Base-by-base conservation (phyloP, 2,888 invertebrate species). In the Tachina lurida region DNA sequence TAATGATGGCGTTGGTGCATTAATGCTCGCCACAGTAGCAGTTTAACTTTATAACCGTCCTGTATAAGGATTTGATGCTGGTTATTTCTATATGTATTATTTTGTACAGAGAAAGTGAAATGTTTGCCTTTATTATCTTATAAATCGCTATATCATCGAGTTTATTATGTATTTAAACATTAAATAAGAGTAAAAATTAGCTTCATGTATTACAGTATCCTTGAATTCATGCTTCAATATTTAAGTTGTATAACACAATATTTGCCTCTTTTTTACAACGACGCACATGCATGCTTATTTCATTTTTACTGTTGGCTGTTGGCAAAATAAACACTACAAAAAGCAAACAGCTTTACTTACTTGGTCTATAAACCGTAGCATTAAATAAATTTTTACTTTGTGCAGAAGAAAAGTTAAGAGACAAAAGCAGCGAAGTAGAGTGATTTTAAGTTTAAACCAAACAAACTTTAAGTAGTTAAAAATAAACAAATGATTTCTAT, bases 111-210 rank as follows among this genome's bases (percentile, higher is more conserved):
- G 17, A 15, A 60, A 47, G 22, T 22, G 10, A 10, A 68, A 52
- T 77, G 22, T 15, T 68, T 74, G 60, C n/a, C 49, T 67, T 65
- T 52, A 60, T 81, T 58, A n/a, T 60, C 54, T 68, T 52, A 68
- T 68, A 74, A 74, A 76, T 71, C 49, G 17, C 47, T 43, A 41
- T 41, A 71, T 75, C 71, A 70, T 65, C 63, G 54, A 74, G 68
- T 81, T 80, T 77, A 81, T 68, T 84, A n/a, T n/a, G n/a, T n/a
- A 81, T 68, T 84, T 63, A 60, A 70, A 56, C 70, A 74, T 78
- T 60, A 63, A 49, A 77, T 45, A 22, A 10, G 75, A 67, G 56
- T 76, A 15, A 41, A 54, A 73, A 68, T 73, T 68, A 63, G 56
- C 49, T 68, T 74, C 19, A 47, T 62, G 39, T n/a, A 31, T 47